Evolutionary conservation across 2,113 vertebrate genomes (phyloP), one percentile per base, ranked within the genome.

Genomic region (Planiliza haematocheilus): DNA sequence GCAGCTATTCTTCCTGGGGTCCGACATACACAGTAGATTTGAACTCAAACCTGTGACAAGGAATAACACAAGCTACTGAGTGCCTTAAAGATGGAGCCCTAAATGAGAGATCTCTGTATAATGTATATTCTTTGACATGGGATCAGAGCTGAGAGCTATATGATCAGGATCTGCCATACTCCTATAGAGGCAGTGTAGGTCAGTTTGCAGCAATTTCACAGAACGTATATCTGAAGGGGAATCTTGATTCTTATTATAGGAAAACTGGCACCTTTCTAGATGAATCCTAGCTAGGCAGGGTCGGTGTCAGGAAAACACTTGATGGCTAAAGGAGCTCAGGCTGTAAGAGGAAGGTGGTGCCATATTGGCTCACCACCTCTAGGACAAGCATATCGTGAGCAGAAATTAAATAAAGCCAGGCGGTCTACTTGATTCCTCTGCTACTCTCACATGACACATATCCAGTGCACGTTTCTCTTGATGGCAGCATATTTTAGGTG

Each of bases 311-410:
- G 13, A 36, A 37, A 43, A 6, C 46, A 60, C 30, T 30, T 16
- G 38, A 24, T 24, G 62, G 1, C 48, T 34, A 14, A 14, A 34
- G 13, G 12, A 41, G 55, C 45, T 70, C 36, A 60, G 48, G 42
- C 56, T 34, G 24, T 1, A 57, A 1, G 30, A 48, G n/a, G 12
- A n/a, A 7, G 9, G 14, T 12, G 45, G 10, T 48, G 10, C 21
- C 12, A 39, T 37, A 36, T 57, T 70, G 17, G 46, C 37, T 42
- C 41, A 39, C 70, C 2, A 10, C 30, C 34, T 52, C 36, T 2
- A 18, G 11, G 30, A 57, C 11, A 52, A 78, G 59, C 9, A n/a
- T 18, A 30, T 34, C 7, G 36, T 56, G 46, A 52, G 51, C 24
- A 52, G 2, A 39, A 24, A 67, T 46, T 10, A 45, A 11, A 14